Evolutionary conservation across 2,113 vertebrate species (phyloP).

Genomic region (Dromaius novaehollandiae): DNA sequence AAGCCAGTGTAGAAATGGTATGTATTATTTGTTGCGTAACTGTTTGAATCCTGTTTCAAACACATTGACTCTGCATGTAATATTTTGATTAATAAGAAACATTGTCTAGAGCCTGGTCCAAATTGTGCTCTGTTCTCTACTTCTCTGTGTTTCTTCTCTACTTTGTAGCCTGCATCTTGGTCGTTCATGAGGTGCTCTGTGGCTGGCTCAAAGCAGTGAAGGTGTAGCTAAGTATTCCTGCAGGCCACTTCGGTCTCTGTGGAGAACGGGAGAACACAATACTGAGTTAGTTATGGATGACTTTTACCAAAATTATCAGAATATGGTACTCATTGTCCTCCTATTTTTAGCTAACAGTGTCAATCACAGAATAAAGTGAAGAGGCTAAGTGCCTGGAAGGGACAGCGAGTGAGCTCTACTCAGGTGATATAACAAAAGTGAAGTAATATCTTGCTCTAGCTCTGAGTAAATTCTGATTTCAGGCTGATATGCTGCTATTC

Average conservation of each 20-base stretch:
- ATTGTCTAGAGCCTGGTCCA: rapidly evolving
- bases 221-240: background rate
- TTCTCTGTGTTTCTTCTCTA: background rate
- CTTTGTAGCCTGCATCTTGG: background rate
- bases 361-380: background rate
- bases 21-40: background rate
- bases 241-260: background rate
- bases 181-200: background rate
- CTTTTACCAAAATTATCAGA: background rate
- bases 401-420: background rate
- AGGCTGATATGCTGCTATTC: background rate
- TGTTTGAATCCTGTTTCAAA: background rate
- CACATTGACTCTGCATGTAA: background rate
- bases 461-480: conserved; percentile 5
- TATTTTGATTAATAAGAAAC: background rate
- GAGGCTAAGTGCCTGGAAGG: background rate
- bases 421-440: background rate
- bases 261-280: background rate
- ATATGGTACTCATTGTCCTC: background rate
- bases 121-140: background rate
- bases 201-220: background rate
- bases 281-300: background rate
- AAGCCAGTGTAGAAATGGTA: background rate
- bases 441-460: background rate
- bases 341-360: background rate